Percentiles rank a stretch among this genome's conserved stretches.
These are phyloP conservation scores for Cydia amplana DNA, from an alignment of 1,140 invertebrate species.

Conservation along the genomic window DNA sequence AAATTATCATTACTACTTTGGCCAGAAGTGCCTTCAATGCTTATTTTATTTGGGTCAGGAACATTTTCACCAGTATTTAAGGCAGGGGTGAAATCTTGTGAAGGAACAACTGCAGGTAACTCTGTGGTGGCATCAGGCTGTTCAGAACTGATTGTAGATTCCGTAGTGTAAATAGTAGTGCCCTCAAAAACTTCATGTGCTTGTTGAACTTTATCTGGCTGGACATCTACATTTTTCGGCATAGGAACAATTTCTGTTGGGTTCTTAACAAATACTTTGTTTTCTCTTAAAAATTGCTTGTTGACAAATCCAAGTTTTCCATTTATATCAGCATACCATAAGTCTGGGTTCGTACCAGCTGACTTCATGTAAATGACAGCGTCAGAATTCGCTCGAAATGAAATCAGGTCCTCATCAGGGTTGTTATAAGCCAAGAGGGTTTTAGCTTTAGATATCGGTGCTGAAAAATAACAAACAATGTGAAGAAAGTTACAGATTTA, in stretches of 20 bases:
- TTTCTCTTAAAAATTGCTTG: conserved; percentile 76
- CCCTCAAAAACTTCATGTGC: conserved; percentile 73
- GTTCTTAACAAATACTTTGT: conserved; percentile 56
- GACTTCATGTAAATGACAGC: conserved; percentile 86
- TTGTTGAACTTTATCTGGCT: conserved; percentile 69
- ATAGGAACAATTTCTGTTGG: conserved; percentile 53
- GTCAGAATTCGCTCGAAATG: conserved; percentile 82
- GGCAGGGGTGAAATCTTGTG: neutral
- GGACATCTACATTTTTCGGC: conserved; percentile 44
- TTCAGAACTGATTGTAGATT: conserved; percentile 37
- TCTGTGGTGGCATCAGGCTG: conserved; percentile 42
- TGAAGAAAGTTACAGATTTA: conserved; percentile 40
- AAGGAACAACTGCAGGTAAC: neutral
- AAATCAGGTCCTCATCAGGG: conserved; percentile 81
- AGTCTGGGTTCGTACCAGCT: conserved; percentile 82
- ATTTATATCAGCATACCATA: conserved; percentile 87
- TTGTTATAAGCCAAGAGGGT: conserved; percentile 81
- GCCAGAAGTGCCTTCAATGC: conserved; percentile 7
- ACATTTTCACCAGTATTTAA: neutral
- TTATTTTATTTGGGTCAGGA: conserved; percentile 12
- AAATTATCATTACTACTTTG: conserved; percentile 30
- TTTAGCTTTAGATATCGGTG: conserved; percentile 83
- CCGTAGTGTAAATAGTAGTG: conserved; percentile 68
- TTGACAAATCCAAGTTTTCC: conserved; percentile 86
- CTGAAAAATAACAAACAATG: conserved; percentile 75